phyloP scores from a whole-genome alignment of 2,888 invertebrate species.

The Herminia tarsipennalis region DNA sequence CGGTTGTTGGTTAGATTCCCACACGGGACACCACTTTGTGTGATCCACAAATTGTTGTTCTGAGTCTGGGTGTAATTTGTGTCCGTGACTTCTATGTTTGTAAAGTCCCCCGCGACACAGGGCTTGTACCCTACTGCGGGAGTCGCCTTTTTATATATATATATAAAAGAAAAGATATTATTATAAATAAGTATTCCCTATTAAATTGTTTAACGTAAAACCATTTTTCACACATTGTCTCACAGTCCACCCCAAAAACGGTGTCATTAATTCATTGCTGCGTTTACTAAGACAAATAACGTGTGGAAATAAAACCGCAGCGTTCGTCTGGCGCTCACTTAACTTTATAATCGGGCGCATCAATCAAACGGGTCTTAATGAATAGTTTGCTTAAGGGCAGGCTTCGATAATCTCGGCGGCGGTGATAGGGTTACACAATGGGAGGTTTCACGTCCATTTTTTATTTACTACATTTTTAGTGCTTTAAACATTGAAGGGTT shows the following conservation, averaged over 20 bases:
- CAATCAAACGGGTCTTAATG: conserved; percentile 73
- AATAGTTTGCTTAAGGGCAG: conserved; percentile 71
- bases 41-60: no score
- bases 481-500: conserved; percentile 39
- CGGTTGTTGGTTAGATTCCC: no score
- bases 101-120: no score
- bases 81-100: no score
- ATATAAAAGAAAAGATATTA: no score
- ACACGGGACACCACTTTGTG: no score
- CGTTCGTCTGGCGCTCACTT: conserved; percentile 46
- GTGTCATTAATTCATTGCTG: conserved; percentile 35
- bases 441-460: conserved; percentile 51
- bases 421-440: conserved; percentile 66
- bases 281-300: conserved; percentile 41
- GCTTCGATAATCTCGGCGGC: conserved; percentile 62
- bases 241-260: conserved; percentile 9
- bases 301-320: conserved; percentile 42
- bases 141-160: no score
- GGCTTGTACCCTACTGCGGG: no score
- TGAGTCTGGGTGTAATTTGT: no score
- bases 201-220: no score
- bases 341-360: conserved; percentile 64
- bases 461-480: conserved; percentile 41
- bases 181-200: no score
- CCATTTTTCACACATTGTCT: not conserved